Evolutionary conservation across 2,113 vertebrate species (phyloP).

Genomic region (Podilymbus podiceps): DNA sequence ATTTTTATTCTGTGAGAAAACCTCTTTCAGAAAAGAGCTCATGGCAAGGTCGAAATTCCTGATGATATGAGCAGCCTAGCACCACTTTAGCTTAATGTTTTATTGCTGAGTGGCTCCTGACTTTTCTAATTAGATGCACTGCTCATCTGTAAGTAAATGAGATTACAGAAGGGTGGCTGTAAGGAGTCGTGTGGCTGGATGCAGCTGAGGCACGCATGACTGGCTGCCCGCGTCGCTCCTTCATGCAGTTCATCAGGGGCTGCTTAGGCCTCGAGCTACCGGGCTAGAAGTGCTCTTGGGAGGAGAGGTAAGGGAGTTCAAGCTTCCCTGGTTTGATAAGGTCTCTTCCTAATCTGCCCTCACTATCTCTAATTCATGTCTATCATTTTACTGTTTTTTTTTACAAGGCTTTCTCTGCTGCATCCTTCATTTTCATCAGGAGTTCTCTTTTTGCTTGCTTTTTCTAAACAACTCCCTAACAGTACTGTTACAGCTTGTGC

Average conservation of each 20-base stretch:
- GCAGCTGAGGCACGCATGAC: too few relatives aligned
- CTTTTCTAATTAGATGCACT: neutral
- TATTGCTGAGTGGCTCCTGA: neutral
- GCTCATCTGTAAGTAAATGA: neutral
- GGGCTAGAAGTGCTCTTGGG: neutral
- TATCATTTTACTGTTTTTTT: neutral
- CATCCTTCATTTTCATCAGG: neutral
- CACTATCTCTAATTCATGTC: neutral
- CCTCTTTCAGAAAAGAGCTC: neutral
- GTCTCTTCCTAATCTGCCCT: neutral
- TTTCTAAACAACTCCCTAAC: neutral
- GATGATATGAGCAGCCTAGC: neutral
- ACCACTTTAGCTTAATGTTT: neutral
- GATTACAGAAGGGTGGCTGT: neutral
- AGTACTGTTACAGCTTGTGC: neutral
- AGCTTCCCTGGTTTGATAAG: neutral
- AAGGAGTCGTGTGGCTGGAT: too few relatives aligned
- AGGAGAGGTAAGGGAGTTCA: neutral
- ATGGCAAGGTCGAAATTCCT: neutral
- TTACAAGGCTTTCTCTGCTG: neutral
- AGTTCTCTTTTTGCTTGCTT: neutral
- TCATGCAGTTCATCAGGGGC: rapidly evolving
- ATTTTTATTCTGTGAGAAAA: neutral
- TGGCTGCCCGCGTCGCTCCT: rapidly evolving
- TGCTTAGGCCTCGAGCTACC: neutral